phyloP scores from a whole-genome alignment of 2,888 invertebrate genomes.

The Rhamphomyia laevipes region DNA sequence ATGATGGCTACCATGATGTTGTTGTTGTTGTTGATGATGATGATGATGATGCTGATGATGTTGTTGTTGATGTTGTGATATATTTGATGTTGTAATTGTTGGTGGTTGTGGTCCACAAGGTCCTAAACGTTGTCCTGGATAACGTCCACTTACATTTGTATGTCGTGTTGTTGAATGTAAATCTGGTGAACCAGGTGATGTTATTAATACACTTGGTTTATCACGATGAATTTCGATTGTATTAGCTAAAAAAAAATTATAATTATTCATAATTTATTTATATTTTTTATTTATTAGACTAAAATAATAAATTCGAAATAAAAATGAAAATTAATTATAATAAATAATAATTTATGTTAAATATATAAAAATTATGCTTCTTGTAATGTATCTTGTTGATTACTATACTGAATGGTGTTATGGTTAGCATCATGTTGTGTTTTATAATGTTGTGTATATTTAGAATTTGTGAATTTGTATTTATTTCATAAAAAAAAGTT shows the following conservation, averaged over 20 bases:
- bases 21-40: conserved; percentile 23
- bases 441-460: conserved; percentile 6
- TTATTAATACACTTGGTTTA: conserved; percentile 85
- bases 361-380: no score
- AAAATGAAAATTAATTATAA: conserved; percentile 1
- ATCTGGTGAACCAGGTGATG: conserved; percentile 88
- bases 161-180: conserved; percentile 45
- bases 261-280: not conserved
- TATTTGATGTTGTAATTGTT: conserved; percentile 16
- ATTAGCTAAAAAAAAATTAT: conserved; percentile 18
- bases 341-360: not conserved
- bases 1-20: conserved; percentile 13
- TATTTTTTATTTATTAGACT: not conserved
- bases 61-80: conserved; percentile 20
- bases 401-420: not conserved
- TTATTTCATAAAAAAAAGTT: no score
- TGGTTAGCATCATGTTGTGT: conserved; percentile 1
- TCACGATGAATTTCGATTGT: conserved; percentile 45
- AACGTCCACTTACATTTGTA: conserved; percentile 4
- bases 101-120: conserved; percentile 30
- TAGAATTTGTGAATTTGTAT: no score
- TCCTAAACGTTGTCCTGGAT: conserved; percentile 9
- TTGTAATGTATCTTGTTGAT: not conserved
- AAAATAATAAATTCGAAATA: not conserved
- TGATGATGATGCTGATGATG: conserved; percentile 36